phyloP scores from a whole-genome alignment of 2,797 vertebrate species.

The Parotocinclus haroldoi region DNA sequence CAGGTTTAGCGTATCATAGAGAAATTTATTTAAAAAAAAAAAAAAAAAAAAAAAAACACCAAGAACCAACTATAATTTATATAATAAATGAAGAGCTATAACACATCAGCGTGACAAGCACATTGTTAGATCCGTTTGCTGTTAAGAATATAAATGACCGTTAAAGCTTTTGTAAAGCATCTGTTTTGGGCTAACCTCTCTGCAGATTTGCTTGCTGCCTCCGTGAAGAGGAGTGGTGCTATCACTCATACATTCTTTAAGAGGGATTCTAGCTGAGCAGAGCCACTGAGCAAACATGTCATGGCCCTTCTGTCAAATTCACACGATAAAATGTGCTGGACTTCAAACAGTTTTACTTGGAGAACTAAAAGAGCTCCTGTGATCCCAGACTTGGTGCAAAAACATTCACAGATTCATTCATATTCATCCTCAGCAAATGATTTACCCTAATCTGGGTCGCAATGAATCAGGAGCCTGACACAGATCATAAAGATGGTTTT shows the following conservation, averaged over 20 bases:
- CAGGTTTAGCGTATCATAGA: not conserved
- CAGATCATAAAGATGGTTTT: too few species aligned
- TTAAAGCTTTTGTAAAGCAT: conserved; percentile 1
- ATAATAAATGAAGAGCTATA: conserved; percentile 11
- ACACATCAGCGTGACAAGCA: conserved; percentile 13
- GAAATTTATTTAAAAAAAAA: too few species aligned
- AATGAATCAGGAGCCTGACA: too few species aligned
- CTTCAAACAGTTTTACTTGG: conserved; percentile 39
- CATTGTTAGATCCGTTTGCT: not conserved
- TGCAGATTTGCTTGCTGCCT: not conserved
- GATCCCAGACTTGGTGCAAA: conserved; percentile 12
- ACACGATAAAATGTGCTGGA: conserved; percentile 38
- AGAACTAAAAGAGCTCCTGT: conserved; percentile 33
- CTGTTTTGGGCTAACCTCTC: not conserved
- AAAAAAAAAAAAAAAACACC: too few species aligned
- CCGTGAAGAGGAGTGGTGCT: not conserved
- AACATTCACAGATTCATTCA: too few species aligned
- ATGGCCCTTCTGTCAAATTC: conserved; percentile 26
- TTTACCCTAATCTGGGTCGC: too few species aligned
- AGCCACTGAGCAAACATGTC: conserved; percentile 37
- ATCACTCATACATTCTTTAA: conserved; percentile 7
- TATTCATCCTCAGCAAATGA: too few species aligned
- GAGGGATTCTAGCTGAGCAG: conserved; percentile 25
- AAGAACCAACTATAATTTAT: conserved; percentile 2
- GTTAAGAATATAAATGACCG: conserved; percentile 1